Base-by-base conservation (phyloP, 2,888 invertebrate genomes). In the Hypercompe scribonia region DNA sequence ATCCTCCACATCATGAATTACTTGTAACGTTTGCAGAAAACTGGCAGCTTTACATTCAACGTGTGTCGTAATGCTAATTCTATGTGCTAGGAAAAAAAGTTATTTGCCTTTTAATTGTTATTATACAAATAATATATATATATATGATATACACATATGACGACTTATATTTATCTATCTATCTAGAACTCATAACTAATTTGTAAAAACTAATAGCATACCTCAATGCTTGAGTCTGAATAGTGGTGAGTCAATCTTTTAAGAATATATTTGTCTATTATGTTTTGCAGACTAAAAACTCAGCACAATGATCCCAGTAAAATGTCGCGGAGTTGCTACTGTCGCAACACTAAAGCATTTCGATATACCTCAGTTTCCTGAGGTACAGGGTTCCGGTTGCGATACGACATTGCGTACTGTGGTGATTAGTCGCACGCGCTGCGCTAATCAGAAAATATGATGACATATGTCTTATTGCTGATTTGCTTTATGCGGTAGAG, bases 351-450 rank as follows among this genome's bases (percentile, higher is more conserved):
- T 75, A 36, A 77, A 81, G 83, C 67, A 87, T 87, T 84, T 84
- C 85, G 86, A 87, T 61, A 61, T 31, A 61, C 28, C 77, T 80
- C 72, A 70, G 81, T 86, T 85, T 87, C 88, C 88, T 85, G 68
- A 71, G 75, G 72, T 50, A 71, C 76, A 50, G 75, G 75, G 85
- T 86, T 86, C 86, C 86, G 84, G 80, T 87, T 86, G 85, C 84
- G 63, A 81, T 83, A 88, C 75, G 73, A 73, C 74, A 73, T 84
- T 84, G 82, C 86, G 78, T 74, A 80, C 73, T 64, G 39, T 65
- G 72, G 75, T 81, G 84, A 86, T 85, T 86, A 87, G 72, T 74
- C 79, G 82, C 88, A 87, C 86, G 86, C 86, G 87, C 84, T 80
- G 78, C 79, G 81, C 78, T 81, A 81, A 84, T 81, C 77, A 73